Evolutionary conservation across 2,113 vertebrate species (phyloP), one percentile per base, ranked within the genome.

Genomic region (Gulo gulo): DNA sequence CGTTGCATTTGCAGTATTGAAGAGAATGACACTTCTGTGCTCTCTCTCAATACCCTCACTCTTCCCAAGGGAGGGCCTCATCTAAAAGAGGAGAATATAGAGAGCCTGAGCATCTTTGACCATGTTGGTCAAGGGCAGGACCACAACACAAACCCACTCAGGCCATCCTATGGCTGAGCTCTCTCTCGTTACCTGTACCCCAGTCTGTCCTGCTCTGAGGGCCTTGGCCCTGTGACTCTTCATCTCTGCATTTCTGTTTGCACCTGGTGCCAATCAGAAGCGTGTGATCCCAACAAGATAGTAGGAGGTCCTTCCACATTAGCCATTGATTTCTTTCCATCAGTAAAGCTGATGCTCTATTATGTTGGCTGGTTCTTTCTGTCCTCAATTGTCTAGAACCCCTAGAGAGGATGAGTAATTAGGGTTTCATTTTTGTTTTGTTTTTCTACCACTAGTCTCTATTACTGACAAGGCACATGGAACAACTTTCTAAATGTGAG

Each of bases 281-380:
- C 23, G 10, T 71, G 42, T 24, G 42, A 20, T 23, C 2, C 5
- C 10, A 6, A 52, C 13, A 92, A 67, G 16, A 5, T 71, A 24
- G 6, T 11, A 39, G 24, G 15, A n/a, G 15, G 4, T 74, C 47
- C 45, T 85, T 50, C 34, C 42, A 13, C 21, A 50, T 42, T 96
- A 45, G 24, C 39, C 7, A 59, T 16, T 55, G 61, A 6, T 57
- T 86, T 61, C 45, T 65, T 63, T 61, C 59, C 94, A 63, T 71
- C n/a, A 55, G 10, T 42, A 79, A 84, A 90, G 24, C 39, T 45
- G 10, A 39, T 65, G 16, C 26, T 88, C 21, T 57, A 14, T 47
- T 88, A 57, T 87, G 45, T 65, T 78, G 69, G 7, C n/a, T 76
- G 3, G 11, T 95, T 78, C 34, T 69, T 71, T 92, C 83, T 88